These are phyloP conservation scores for Eremophila alpestris DNA, from an alignment of 2,797 vertebrate genomes.

Conservation along the genomic window DNA sequence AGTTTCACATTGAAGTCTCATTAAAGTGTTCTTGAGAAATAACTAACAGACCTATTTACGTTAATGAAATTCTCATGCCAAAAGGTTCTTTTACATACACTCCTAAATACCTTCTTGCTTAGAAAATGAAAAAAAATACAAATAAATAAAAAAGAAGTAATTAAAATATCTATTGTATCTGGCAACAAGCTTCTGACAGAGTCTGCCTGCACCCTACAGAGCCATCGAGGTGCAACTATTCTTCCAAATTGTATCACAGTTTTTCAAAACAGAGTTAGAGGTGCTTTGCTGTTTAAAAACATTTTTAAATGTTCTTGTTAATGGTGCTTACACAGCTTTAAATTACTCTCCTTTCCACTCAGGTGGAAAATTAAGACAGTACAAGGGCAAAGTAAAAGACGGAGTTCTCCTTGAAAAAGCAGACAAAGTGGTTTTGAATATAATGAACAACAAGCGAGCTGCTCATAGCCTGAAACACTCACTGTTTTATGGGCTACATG, in stretches of 20 bases:
- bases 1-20: conserved; percentile 73
- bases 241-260: not conserved
- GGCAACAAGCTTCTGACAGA: not conserved
- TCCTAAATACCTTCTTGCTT: conserved; percentile 35
- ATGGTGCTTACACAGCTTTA: not conserved
- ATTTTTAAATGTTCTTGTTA: not conserved
- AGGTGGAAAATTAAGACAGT: not conserved
- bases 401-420: not conserved
- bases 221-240: not conserved
- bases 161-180: conserved; percentile 38
- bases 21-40: conserved; percentile 70
- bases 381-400: not conserved
- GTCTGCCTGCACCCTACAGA: not conserved
- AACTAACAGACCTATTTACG: conserved; percentile 69
- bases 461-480: not conserved
- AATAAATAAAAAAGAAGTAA: conserved; percentile 31
- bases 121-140: conserved; percentile 15
- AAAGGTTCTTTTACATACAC: conserved; percentile 44
- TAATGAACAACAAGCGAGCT: not conserved
- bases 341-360: not conserved
- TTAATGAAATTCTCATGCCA: conserved; percentile 69
- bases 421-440: not conserved
- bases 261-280: not conserved
- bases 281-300: not conserved
- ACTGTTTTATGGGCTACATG: not conserved